Conservation (phyloP, 1,140 invertebrate genomes). For the Vollenhovia emeryi region DNA sequence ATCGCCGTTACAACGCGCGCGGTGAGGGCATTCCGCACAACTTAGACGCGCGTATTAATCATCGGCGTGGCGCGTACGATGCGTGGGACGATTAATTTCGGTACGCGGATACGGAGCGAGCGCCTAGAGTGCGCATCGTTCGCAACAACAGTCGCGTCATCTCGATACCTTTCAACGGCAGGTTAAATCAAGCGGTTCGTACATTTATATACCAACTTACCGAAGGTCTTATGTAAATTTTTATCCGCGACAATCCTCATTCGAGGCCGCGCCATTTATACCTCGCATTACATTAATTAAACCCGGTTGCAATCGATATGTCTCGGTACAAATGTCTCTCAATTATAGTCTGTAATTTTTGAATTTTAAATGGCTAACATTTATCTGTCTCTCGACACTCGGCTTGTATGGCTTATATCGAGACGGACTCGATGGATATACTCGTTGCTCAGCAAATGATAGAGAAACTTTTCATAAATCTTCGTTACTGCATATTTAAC, state of each 20-base stretch:
- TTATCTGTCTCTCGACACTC: not conserved
- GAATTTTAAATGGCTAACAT: not conserved
- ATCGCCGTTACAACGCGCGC: conserved; percentile 66
- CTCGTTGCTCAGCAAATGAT: not conserved
- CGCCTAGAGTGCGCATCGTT: not conserved
- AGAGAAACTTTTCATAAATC: conserved; percentile 7
- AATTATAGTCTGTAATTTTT: conserved; percentile 7
- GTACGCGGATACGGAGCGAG: not conserved
- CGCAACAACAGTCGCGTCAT: conserved; percentile 1
- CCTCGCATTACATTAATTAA: conserved; percentile 8
- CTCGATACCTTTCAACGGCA: not conserved
- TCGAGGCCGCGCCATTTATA: not conserved
- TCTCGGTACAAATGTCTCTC: not conserved
- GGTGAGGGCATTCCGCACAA: conserved; percentile 31
- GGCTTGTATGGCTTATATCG: not conserved
- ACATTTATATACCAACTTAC: not conserved
- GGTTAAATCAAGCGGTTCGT: not conserved
- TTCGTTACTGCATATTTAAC: conserved; percentile 1
- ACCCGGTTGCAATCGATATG: not conserved
- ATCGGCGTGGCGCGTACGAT: not conserved
- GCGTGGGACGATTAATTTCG: conserved; percentile 44
- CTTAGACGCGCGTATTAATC: conserved; percentile 43
- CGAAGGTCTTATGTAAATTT: conserved; percentile 1
- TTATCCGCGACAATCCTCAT: not conserved
- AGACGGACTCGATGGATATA: not conserved